phyloP scores from a whole-genome alignment of 2,888 invertebrate species.

The Incurvaria masculella region DNA sequence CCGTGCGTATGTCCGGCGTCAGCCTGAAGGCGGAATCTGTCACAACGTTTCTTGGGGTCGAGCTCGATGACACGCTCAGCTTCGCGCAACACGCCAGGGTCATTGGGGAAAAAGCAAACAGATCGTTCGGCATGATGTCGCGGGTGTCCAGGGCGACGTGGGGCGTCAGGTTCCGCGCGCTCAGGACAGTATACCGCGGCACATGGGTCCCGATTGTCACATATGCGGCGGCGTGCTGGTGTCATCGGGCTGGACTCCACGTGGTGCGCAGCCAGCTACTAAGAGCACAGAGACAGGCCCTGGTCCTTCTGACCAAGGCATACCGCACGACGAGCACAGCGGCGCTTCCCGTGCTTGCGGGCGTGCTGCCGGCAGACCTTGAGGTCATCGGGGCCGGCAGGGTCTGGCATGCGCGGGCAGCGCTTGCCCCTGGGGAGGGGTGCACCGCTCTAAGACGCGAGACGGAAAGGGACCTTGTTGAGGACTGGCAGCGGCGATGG shows the following conservation, averaged over 20 bases:
- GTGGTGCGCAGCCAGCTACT: slow-evolving; percentile 1
- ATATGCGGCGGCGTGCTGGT: background rate
- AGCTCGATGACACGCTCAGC: background rate
- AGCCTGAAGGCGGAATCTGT: slow-evolving; percentile 1
- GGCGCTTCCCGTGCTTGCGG: slow-evolving; percentile 2
- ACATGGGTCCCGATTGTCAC: background rate
- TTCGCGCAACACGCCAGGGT: slow-evolving; percentile 4
- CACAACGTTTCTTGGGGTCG: slow-evolving; percentile 3
- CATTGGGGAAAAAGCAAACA: slow-evolving; percentile 3
- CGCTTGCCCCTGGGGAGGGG: background rate
- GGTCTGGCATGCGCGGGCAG: background rate
- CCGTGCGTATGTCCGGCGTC: background rate
- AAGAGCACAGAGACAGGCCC: background rate
- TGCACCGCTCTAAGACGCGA: background rate
- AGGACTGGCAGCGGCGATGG: background rate
- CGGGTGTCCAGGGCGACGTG: background rate
- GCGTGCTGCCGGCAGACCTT: slow-evolving; percentile 5
- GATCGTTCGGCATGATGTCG: slow-evolving; percentile 2
- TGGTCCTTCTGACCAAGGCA: slow-evolving; percentile 1
- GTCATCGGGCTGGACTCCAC: background rate
- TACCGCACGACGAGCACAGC: slow-evolving; percentile 2
- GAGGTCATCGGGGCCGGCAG: slow-evolving; percentile 1
- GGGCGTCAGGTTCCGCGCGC: background rate
- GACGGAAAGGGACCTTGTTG: background rate
- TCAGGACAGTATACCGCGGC: background rate